phyloP scores from a whole-genome alignment of 1,140 invertebrate species.

The Drosophila oshimai region DNA sequence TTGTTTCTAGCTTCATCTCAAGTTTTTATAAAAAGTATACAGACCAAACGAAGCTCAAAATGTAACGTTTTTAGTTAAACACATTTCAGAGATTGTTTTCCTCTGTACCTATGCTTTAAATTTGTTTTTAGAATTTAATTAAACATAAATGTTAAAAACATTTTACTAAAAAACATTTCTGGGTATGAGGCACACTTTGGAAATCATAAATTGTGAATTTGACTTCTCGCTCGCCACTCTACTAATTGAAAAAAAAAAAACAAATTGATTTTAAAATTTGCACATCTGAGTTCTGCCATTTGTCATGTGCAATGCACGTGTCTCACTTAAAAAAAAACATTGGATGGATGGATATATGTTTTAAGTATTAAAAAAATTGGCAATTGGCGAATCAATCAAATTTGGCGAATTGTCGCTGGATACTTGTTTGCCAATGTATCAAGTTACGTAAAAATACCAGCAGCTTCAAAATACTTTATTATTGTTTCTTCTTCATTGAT shows the following conservation, averaged over 20 bases:
- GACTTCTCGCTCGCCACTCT: conserved; percentile 5
- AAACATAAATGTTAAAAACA: too few species aligned
- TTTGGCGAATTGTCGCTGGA: conserved; percentile 32
- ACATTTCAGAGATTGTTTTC: too few species aligned
- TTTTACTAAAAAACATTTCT: too few species aligned
- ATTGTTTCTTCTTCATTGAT: neutral
- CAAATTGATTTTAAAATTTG: neutral
- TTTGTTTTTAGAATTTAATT: too few species aligned
- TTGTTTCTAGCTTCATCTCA: too few species aligned
- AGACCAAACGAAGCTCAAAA: too few species aligned
- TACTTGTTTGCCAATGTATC: conserved; percentile 5
- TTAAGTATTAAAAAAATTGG: conserved; percentile 23
- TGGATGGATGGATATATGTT: conserved; percentile 35
- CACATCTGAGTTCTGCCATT: conserved; percentile 54
- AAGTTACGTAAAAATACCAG: neutral
- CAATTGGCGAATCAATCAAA: conserved; percentile 53
- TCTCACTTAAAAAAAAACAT: conserved; percentile 6
- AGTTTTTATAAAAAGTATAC: too few species aligned
- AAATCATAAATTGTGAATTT: too few species aligned
- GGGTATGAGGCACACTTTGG: too few species aligned
- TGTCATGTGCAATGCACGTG: conserved; percentile 55
- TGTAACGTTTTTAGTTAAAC: too few species aligned
- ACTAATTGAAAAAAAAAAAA: conserved; percentile 41
- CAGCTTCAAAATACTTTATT: neutral
- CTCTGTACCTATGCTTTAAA: too few species aligned